phyloP scores from a whole-genome alignment of 2,888 invertebrate genomes.

The Pyrocoelia pectoralis region DNA sequence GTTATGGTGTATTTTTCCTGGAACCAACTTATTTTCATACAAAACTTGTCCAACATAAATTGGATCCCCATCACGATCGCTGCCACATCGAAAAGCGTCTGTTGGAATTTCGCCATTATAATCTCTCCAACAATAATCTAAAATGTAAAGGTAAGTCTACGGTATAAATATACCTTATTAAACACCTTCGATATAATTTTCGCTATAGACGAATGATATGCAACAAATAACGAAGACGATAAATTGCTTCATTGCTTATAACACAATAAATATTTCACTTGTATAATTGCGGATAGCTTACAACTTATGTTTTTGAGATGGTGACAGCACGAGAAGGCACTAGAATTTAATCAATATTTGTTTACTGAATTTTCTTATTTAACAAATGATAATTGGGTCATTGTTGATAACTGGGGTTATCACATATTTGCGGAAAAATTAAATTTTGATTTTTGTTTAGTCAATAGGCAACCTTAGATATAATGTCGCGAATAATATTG shows the following conservation, averaged over 20 bases:
- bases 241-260: not conserved
- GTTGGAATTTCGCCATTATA: slow-evolving; percentile 25
- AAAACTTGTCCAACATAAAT: slow-evolving; percentile 36
- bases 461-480: too few species aligned
- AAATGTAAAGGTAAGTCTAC: too few species aligned
- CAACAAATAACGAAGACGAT: not conserved
- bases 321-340: slow-evolving; percentile 5
- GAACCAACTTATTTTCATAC: slow-evolving; percentile 24
- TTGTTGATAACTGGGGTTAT: slow-evolving; percentile 5
- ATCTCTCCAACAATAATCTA: slow-evolving; percentile 32
- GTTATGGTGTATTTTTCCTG: slow-evolving; percentile 27
- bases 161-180: not conserved
- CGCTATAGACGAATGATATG: not conserved
- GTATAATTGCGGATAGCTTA: not conserved
- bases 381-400: slow-evolving; percentile 5
- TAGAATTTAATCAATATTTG: not conserved
- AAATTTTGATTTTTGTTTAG: too few species aligned
- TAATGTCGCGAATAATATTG: too few species aligned
- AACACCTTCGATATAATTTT: slow-evolving; percentile 7
- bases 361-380: slow-evolving; percentile 8
- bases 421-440: slow-evolving; percentile 9
- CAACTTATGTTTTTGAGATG: not conserved
- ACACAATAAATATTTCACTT: not conserved
- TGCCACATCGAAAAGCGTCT: slow-evolving; percentile 27
- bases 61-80: slow-evolving; percentile 19